These are phyloP conservation scores for Selene dorsalis DNA, from an alignment of 2,797 vertebrate genomes.

Conservation along the genomic window DNA sequence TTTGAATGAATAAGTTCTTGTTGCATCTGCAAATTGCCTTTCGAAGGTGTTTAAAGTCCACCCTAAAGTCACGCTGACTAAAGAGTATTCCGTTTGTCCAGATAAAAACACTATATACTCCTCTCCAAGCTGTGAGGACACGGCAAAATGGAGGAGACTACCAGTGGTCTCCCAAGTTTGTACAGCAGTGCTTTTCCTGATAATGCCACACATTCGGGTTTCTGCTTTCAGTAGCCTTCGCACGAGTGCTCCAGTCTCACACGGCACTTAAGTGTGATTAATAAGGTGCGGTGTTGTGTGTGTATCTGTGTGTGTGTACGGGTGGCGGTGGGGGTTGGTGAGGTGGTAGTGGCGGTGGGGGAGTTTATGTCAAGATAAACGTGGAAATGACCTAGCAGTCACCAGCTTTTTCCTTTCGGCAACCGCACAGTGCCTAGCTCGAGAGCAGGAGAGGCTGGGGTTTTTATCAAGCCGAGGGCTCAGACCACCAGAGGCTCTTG, in stretches of 20 bases:
- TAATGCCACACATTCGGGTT: slow-evolving; percentile 77
- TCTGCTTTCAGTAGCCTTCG: slow-evolving; percentile 75
- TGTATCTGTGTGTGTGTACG: slow-evolving; percentile 19
- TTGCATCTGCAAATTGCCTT: slow-evolving; percentile 39
- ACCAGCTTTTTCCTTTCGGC: slow-evolving; percentile 77
- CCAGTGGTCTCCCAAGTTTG: slow-evolving; percentile 73
- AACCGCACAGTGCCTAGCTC: slow-evolving; percentile 72
- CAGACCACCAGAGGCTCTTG: slow-evolving; percentile 88
- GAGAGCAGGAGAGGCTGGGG: slow-evolving; percentile 79
- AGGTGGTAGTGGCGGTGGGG: slow-evolving; percentile 60
- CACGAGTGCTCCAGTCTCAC: slow-evolving; percentile 82
- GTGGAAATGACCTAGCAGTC: slow-evolving; percentile 82
- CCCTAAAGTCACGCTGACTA: slow-evolving; percentile 64
- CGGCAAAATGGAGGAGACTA: slow-evolving; percentile 68
- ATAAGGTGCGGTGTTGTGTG: slow-evolving; percentile 80
- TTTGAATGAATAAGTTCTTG: slow-evolving; percentile 30
- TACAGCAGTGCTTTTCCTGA: slow-evolving; percentile 76
- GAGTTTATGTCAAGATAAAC: slow-evolving; percentile 85
- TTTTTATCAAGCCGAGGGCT: slow-evolving; percentile 86
- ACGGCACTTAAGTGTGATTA: slow-evolving; percentile 88
- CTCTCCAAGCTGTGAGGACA: slow-evolving; percentile 65
- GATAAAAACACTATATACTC: slow-evolving; percentile 69
- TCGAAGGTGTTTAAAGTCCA: slow-evolving; percentile 40
- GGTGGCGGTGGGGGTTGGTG: slow-evolving; percentile 7
- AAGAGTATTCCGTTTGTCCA: slow-evolving; percentile 62